A percentile compares a stretch with the other conserved stretches of the same genome.
Conservation (phyloP, 2,888 invertebrate species). For the Sipunculus nudus region DNA sequence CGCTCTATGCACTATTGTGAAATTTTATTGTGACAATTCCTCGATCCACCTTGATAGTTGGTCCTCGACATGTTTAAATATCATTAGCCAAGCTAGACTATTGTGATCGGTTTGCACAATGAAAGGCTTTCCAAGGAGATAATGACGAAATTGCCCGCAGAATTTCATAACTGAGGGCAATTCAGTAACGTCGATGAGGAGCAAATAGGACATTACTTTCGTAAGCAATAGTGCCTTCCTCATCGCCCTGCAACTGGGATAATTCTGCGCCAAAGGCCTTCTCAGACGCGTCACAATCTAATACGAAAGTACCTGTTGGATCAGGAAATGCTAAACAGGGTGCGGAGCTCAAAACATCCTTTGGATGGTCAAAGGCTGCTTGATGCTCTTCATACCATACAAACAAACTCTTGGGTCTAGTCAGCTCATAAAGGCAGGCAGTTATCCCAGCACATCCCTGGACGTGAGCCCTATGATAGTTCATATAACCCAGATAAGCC, state of each 20-base stretch:
- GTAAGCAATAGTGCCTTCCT: neutral
- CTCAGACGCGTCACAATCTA: constrained; percentile 1
- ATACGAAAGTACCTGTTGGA: too few relatives aligned
- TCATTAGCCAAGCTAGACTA: neutral
- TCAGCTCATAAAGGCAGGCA: too few relatives aligned
- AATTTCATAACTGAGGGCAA: neutral
- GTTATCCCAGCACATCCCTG: too few relatives aligned
- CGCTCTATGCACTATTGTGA: neutral
- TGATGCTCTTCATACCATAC: too few relatives aligned
- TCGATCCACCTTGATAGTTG: neutral
- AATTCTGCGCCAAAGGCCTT: neutral
- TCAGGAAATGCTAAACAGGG: too few relatives aligned
- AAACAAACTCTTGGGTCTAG: too few relatives aligned
- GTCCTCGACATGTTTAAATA: neutral
- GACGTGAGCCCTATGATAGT: too few relatives aligned
- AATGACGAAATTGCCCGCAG: neutral
- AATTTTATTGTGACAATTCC: neutral
- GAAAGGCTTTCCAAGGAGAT: neutral
- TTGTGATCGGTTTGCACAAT: neutral
- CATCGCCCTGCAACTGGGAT: neutral
- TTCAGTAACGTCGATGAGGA: neutral
- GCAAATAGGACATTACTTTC: neutral
- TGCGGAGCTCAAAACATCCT: too few relatives aligned
- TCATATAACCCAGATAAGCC: too few relatives aligned
- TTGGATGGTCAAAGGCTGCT: too few relatives aligned